phyloP scores from a whole-genome alignment of 2,113 vertebrate species.

The Pogona vitticeps region DNA sequence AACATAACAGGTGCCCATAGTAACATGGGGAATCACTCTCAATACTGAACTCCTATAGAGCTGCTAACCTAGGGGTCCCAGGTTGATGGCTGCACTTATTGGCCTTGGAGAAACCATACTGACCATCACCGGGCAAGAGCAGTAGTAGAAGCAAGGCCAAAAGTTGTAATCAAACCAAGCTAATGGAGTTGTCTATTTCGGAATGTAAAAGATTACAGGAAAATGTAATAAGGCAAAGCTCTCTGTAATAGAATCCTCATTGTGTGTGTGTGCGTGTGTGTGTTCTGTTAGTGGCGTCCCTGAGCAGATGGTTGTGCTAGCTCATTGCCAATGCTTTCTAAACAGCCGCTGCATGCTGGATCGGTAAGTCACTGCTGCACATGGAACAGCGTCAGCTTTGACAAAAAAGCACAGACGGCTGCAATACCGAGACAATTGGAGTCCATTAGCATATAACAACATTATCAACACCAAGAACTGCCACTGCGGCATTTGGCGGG shows the following conservation, averaged over 20 bases:
- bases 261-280: rapidly evolving
- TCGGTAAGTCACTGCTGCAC: neutral
- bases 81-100: rapidly evolving
- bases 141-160: neutral
- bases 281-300: neutral
- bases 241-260: slow-evolving; percentile 38
- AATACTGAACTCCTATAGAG: neutral
- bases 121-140: too few species aligned
- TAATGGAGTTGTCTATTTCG: neutral
- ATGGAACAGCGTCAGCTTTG: neutral
- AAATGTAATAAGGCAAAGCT: slow-evolving; percentile 9
- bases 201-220: slow-evolving; percentile 2
- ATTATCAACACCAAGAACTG: neutral
- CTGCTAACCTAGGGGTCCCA: neutral
- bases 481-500: neutral
- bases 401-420: rapidly evolving
- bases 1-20: too few species aligned
- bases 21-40: neutral
- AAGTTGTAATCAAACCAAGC: neutral
- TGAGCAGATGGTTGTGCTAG: slow-evolving; percentile 46
- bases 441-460: neutral
- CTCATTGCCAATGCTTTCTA: slow-evolving; percentile 47
- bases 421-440: rapidly evolving
- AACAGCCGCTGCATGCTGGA: neutral
- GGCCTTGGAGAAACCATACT: rapidly evolving